Evolutionary conservation across 1,140 invertebrate genomes (phyloP).

Genomic region (Hirudo medicinalis): DNA sequence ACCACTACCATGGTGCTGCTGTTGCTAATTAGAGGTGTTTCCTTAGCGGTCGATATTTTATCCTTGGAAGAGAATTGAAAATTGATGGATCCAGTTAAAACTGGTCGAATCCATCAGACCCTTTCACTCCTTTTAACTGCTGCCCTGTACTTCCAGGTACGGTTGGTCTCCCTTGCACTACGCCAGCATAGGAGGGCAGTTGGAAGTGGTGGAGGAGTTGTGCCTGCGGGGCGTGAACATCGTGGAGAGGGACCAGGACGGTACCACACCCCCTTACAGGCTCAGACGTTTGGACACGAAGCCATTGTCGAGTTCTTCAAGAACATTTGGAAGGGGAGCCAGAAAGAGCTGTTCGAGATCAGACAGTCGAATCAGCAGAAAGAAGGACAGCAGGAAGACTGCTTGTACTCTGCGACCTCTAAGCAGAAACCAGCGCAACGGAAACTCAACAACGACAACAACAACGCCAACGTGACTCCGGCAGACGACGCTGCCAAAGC

Average conservation of each 20-base stretch:
- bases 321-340: neutral
- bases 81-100: neutral
- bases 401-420: neutral
- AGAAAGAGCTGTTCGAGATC: too few species aligned
- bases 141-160: slow-evolving; percentile 14
- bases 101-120: neutral
- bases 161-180: slow-evolving; percentile 23
- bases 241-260: slow-evolving; percentile 19
- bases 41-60: too few species aligned
- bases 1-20: too few species aligned
- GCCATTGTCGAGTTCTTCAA: slow-evolving; percentile 12
- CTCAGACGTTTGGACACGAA: slow-evolving; percentile 18
- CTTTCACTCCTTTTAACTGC: neutral
- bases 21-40: too few species aligned
- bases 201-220: slow-evolving; percentile 10
- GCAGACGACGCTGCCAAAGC: too few species aligned
- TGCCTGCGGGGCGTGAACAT: slow-evolving; percentile 12
- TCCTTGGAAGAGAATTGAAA: too few species aligned
- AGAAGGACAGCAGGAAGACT: neutral
- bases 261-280: slow-evolving; percentile 21
- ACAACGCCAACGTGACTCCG: neutral
- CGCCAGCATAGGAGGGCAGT: slow-evolving; percentile 19
- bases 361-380: too few species aligned
- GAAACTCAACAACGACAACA: neutral
- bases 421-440: neutral